phyloP scores from a whole-genome alignment of 2,797 vertebrate species.

The Lacerta agilis region DNA sequence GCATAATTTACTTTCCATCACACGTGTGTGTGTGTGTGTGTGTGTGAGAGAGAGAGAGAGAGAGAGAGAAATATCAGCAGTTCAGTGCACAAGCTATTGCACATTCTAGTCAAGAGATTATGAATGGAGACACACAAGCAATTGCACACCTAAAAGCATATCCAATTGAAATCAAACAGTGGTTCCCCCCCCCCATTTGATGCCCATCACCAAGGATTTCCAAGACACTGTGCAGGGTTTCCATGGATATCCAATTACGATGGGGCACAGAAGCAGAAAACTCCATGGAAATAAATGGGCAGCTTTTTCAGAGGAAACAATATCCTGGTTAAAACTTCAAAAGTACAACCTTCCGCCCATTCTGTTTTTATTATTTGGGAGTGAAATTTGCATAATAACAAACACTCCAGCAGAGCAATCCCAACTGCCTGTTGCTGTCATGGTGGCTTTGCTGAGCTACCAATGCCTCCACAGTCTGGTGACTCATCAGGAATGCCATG shows the following conservation, averaged over 20 bases:
- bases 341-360: slow-evolving; percentile 11
- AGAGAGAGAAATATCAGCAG: too few species aligned
- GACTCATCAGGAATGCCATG: not conserved
- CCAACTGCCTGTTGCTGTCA: too few species aligned
- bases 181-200: not conserved
- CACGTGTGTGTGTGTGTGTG: too few species aligned
- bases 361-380: slow-evolving; percentile 5
- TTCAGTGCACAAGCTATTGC: not conserved
- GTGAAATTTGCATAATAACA: slow-evolving; percentile 23
- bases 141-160: not conserved
- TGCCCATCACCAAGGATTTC: not conserved
- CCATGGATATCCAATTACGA: not conserved
- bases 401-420: not conserved
- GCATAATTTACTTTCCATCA: too few species aligned
- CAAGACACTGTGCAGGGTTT: not conserved
- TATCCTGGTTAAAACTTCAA: slow-evolving; percentile 45
- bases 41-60: too few species aligned
- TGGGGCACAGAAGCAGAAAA: not conserved
- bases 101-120: not conserved
- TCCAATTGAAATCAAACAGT: too few species aligned
- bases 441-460: too few species aligned
- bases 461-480: too few species aligned
- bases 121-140: not conserved
- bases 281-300: not conserved
- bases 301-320: slow-evolving; percentile 12